Percentiles rank a stretch among this genome's conserved stretches.
Conservation (phyloP, 2,888 invertebrate species). For the Oscheius sp. region DNA sequence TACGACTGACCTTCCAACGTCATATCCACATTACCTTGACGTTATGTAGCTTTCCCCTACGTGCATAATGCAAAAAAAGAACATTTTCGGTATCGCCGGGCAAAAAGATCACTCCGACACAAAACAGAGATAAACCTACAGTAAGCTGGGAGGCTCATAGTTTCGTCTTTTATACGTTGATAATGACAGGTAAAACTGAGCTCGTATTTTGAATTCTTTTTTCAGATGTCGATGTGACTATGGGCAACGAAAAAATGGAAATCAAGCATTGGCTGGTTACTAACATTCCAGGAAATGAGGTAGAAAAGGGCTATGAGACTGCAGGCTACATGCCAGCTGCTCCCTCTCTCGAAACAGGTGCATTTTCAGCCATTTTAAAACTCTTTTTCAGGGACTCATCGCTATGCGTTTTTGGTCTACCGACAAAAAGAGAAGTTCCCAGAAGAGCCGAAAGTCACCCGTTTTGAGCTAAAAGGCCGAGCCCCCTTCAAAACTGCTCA, state of each 20-base stretch:
- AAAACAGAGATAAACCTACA: not conserved
- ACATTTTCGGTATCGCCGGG: too few relatives aligned
- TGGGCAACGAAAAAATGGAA: conserved; percentile 81
- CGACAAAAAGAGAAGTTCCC: conserved; percentile 6
- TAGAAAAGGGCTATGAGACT: conserved; percentile 79
- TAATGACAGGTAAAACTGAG: not conserved
- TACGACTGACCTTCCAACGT: too few relatives aligned
- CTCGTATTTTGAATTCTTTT: not conserved
- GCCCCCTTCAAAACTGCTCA: conserved; percentile 78
- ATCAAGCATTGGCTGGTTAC: conserved; percentile 90
- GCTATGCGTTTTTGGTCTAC: conserved; percentile 82
- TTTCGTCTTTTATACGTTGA: not conserved
- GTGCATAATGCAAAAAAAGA: too few relatives aligned
- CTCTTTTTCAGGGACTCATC: conserved; percentile 76
- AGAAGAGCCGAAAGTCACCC: not conserved
- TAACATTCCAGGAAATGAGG: conserved; percentile 81
- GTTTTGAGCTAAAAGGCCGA: conserved; percentile 63
- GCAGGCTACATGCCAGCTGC: conserved; percentile 83
- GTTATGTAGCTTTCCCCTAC: too few relatives aligned
- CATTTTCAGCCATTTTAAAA: not conserved
- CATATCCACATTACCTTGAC: too few relatives aligned
- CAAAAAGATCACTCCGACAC: not conserved
- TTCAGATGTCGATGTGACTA: conserved; percentile 87
- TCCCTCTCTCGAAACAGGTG: conserved; percentile 75
- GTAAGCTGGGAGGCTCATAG: not conserved